These are phyloP conservation scores for Prionailurus bengalensis DNA, from an alignment of 2,113 vertebrate species.

Conservation along the genomic window DNA sequence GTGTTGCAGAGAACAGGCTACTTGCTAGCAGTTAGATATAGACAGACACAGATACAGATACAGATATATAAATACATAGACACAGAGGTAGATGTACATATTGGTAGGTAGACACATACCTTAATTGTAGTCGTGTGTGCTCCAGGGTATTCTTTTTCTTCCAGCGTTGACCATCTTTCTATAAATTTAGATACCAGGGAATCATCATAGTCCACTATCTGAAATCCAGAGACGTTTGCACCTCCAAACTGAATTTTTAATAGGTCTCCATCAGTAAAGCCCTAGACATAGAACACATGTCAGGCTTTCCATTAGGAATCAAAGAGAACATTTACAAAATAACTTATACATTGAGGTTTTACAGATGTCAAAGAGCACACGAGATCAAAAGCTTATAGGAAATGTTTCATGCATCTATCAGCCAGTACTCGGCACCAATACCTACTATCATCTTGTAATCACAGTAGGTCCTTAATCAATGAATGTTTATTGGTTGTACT, in stretches of 20 bases:
- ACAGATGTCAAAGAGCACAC: not conserved
- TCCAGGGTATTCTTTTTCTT: slow-evolving; percentile 99
- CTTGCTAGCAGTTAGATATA: not conserved
- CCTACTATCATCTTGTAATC: not conserved
- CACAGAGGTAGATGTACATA: not conserved
- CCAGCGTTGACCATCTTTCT: slow-evolving; percentile 97
- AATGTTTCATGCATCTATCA: not conserved
- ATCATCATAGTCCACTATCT: slow-evolving; percentile 99
- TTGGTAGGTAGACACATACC: slow-evolving; percentile 82
- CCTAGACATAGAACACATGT: slow-evolving; percentile 88
- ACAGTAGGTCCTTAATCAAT: not conserved
- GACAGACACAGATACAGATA: not conserved
- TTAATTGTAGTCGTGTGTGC: slow-evolving; percentile 96
- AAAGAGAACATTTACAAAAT: not conserved
- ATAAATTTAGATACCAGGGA: slow-evolving; percentile 98
- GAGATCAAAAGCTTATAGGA: not conserved
- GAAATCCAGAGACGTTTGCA: slow-evolving; percentile 99
- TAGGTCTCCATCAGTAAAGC: slow-evolving; percentile 97
- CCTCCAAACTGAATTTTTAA: slow-evolving; percentile 99
- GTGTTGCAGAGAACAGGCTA: not conserved
- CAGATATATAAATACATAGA: not conserved
- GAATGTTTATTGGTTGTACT: not conserved
- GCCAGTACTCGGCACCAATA: not conserved
- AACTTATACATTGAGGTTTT: not conserved
- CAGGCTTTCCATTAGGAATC: slow-evolving; percentile 1